Evolutionary conservation across 2,113 vertebrate genomes (phyloP), one percentile per base, ranked within the genome.

Genomic region (Fregetta grallaria): DNA sequence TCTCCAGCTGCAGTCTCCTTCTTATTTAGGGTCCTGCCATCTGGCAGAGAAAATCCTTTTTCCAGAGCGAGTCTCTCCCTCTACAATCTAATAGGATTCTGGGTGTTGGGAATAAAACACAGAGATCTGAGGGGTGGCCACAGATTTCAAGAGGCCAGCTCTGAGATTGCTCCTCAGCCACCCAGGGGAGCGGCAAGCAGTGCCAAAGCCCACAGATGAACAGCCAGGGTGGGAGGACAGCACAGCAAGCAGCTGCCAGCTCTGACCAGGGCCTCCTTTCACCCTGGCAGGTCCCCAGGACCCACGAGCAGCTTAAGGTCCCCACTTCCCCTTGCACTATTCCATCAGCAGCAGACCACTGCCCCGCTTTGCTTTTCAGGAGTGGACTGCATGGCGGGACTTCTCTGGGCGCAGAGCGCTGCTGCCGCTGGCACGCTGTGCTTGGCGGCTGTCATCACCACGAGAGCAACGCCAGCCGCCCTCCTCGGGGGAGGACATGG

Each of bases 401-500:
- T 42, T 45, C 61, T 56, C 17, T 0, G 0, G 38, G 42, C 0
- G 1, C 61, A 34, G 61, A 94, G 78, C 2, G 1, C 16, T 13
- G 49, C 20, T 6, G 62, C 12, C 1, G 7, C 45, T 67, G 86
- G 21, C 44, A 12, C 2, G 5, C 21, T 53, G 23, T 52, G 20
- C 52, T 55, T 4, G 14, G 47, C 3, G 3, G 7, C 15, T 76
- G 32, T 38, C 76, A 53, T 12, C 23, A 22, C 45, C 2, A 1
- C 2, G 15, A 45, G 15, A 77, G 32, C 55, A 34, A 10, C 2
- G 1, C 62, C 82, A 67, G 65, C 15, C 4, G 1, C 47, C 13
- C 5, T 76, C 11, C 75, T 11, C 3, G 1, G 7, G 13, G 25
- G 8, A 73, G 56, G 26, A 58, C 15, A 55, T 0, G 0, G 58